phyloP scores from a whole-genome alignment of 2,797 vertebrate genomes.

The Alca torda region DNA sequence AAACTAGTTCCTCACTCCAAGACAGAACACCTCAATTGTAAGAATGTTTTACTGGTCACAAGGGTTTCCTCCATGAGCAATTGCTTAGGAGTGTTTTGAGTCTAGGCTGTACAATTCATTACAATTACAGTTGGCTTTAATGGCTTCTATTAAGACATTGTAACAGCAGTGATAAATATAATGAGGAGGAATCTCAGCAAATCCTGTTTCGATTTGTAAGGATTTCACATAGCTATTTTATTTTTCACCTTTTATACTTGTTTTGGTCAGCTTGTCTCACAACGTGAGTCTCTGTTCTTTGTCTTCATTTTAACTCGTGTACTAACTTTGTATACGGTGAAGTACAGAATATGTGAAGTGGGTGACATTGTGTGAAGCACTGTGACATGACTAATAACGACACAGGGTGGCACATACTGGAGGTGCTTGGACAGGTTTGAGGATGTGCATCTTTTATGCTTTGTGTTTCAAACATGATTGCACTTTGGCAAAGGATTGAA shows the following conservation, averaged over 20 bases:
- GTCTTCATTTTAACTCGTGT: background rate
- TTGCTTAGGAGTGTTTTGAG: background rate
- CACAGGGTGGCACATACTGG: background rate
- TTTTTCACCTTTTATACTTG: background rate
- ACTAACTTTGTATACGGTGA: background rate
- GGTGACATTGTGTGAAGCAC: background rate
- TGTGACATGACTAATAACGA: background rate
- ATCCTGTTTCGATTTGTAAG: background rate
- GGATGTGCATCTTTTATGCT: background rate
- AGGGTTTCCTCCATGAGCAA: background rate
- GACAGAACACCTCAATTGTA: background rate
- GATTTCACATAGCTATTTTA: background rate
- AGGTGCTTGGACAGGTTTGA: background rate
- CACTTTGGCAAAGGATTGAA: background rate
- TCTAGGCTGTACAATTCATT: background rate
- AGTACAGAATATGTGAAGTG: background rate
- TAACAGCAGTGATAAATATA: background rate
- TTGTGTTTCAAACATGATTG: background rate
- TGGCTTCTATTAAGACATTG: background rate
- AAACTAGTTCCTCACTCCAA: background rate
- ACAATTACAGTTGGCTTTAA: background rate
- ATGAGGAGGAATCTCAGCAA: background rate
- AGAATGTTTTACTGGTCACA: background rate
- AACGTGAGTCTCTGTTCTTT: background rate
- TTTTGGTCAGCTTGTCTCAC: background rate